Evolutionary conservation across 2,888 invertebrate genomes (phyloP).

Genomic region (Tenodera sinensis): DNA sequence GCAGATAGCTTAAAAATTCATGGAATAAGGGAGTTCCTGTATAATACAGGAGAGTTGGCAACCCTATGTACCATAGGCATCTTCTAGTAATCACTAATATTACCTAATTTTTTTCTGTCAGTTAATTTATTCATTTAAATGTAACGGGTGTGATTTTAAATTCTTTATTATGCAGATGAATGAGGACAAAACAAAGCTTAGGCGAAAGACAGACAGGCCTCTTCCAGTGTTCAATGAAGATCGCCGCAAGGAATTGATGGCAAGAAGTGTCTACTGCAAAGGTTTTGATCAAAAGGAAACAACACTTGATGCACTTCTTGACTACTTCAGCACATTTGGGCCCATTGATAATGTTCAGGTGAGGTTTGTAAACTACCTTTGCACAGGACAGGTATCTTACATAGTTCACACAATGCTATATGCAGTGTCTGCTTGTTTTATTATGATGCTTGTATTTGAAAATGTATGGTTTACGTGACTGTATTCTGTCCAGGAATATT

Average conservation of each 20-base stretch:
- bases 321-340: conserved; percentile 68
- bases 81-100: background rate
- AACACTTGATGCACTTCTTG: conserved; percentile 66
- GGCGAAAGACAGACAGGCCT: conserved; percentile 68
- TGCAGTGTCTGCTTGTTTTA: too few species aligned
- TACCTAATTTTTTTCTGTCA: background rate
- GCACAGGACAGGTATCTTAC: too few species aligned
- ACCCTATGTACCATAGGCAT: too few species aligned
- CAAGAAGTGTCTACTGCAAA: conserved; percentile 82
- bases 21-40: too few species aligned
- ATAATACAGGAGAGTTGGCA: too few species aligned
- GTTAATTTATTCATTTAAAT: background rate
- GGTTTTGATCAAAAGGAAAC: conserved; percentile 70
- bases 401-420: too few species aligned
- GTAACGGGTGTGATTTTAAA: background rate
- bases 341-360: conserved; percentile 61
- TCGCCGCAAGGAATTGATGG: conserved; percentile 69
- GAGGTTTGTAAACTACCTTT: conserved; percentile 14
- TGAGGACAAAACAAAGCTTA: conserved; percentile 66
- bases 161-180: conserved; percentile 51
- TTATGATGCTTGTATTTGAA: too few species aligned
- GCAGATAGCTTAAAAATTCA: too few species aligned
- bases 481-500: too few species aligned
- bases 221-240: conserved; percentile 83
- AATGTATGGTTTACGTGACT: too few species aligned